A percentile compares a stretch with the other conserved stretches of the same genome.
These are phyloP conservation scores for Nesidiocoris tenuis DNA, from an alignment of 2,888 invertebrate genomes.

Conservation along the genomic window DNA sequence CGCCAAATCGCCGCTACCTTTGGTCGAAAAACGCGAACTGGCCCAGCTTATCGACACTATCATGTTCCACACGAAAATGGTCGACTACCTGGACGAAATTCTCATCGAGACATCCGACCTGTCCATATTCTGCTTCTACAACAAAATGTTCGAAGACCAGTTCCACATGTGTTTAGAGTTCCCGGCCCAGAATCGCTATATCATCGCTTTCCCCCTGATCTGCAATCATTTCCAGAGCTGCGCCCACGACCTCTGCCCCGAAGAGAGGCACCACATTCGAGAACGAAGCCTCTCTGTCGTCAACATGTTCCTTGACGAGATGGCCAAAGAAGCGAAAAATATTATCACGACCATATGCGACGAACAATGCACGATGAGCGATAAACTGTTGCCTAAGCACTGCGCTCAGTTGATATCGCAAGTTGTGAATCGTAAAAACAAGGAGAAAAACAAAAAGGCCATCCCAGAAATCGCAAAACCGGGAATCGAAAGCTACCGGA, in stretches of 20 bases:
- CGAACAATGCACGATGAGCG: slow-evolving; percentile 95
- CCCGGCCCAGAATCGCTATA: slow-evolving; percentile 96
- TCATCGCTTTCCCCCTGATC: slow-evolving; percentile 95
- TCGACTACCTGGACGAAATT: slow-evolving; percentile 96
- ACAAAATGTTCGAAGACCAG: slow-evolving; percentile 94
- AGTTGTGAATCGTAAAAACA: slow-evolving; percentile 80
- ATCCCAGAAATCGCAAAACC: slow-evolving; percentile 84
- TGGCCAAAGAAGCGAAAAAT: slow-evolving; percentile 98
- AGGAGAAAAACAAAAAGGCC: slow-evolving; percentile 88
- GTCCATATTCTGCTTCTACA: slow-evolving; percentile 97
- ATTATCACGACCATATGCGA: slow-evolving; percentile 98
- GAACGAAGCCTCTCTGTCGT: slow-evolving; percentile 94
- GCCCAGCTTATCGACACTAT: slow-evolving; percentile 92
- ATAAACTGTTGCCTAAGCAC: slow-evolving; percentile 61
- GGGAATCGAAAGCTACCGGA: slow-evolving; percentile 92
- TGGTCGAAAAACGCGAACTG: slow-evolving; percentile 81
- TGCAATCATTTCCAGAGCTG: slow-evolving; percentile 98
- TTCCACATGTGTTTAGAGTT: slow-evolving; percentile 99
- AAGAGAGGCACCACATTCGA: slow-evolving; percentile 94
- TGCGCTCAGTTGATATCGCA: background rate
- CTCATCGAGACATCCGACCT: slow-evolving; percentile 95
- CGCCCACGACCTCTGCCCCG: slow-evolving; percentile 96
- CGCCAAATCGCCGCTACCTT: slow-evolving; percentile 72
- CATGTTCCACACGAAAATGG: slow-evolving; percentile 96
- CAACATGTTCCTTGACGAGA: slow-evolving; percentile 96